Evolutionary conservation across 2,888 invertebrate genomes (phyloP).

Genomic region (Dromius quadrimaculatus): DNA sequence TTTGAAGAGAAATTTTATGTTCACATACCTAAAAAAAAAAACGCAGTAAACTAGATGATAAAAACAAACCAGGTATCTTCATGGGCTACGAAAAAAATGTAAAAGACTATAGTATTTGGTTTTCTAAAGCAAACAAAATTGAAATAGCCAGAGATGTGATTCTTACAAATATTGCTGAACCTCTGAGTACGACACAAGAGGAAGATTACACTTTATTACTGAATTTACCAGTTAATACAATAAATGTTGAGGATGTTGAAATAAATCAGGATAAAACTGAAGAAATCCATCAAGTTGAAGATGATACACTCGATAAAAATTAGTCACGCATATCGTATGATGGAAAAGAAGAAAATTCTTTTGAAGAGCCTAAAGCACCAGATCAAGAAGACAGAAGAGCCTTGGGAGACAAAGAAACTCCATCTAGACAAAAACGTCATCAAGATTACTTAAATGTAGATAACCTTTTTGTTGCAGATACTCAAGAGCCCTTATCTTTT

Average conservation of each 20-base stretch:
- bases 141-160: background rate
- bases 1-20: slow-evolving; percentile 52
- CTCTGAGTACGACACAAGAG: background rate
- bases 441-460: background rate
- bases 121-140: background rate
- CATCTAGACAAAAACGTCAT: background rate
- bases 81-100: background rate
- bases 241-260: background rate
- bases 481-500: background rate
- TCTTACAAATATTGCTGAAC: background rate
- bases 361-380: background rate
- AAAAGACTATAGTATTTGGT: slow-evolving; percentile 4
- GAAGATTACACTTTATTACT: background rate
- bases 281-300: background rate
- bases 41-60: slow-evolving; percentile 23
- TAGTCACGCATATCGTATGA: background rate
- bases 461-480: background rate
- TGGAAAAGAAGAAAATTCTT: background rate
- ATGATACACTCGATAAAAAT: background rate
- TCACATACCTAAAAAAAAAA: slow-evolving; percentile 52
- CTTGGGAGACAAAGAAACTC: background rate
- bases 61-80: slow-evolving; percentile 19
- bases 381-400: background rate
- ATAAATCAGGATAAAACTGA: background rate
- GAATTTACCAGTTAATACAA: too few species aligned